These are phyloP conservation scores for Galleria mellonella DNA, from an alignment of 1,140 invertebrate species.

Conservation along the genomic window DNA sequence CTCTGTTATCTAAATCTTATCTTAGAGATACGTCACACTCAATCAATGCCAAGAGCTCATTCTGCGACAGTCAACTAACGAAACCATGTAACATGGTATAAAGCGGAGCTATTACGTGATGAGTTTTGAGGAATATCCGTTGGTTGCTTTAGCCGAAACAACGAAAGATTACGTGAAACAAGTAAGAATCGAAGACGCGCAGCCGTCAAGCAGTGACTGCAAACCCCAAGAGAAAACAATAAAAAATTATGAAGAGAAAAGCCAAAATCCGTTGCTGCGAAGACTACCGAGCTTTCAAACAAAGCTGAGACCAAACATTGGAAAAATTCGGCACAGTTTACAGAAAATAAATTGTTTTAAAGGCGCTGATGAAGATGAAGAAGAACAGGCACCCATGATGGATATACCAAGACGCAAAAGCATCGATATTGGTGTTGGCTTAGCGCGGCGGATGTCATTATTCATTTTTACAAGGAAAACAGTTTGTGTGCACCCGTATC, in stretches of 20 bases:
- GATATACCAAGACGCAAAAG: conserved; percentile 50
- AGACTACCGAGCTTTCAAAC: conserved; percentile 30
- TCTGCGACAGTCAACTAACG: conserved; percentile 13
- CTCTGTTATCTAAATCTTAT: conserved; percentile 62
- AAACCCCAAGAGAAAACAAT: conserved; percentile 6
- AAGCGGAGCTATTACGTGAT: conserved; percentile 33
- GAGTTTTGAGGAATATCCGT: conserved; percentile 40
- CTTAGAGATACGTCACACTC: conserved; percentile 46
- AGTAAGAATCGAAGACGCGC: conserved; percentile 3
- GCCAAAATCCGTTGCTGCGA: conserved; percentile 20
- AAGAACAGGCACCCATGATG: conserved; percentile 23
- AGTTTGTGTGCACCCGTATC: conserved; percentile 56
- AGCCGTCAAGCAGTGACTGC: neutral
- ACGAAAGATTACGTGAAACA: conserved; percentile 27
- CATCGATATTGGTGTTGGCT: conserved; percentile 48
- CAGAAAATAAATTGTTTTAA: conserved; percentile 48
- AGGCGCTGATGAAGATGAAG: conserved; percentile 31
- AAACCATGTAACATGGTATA: conserved; percentile 26
- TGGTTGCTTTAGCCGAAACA: conserved; percentile 36
- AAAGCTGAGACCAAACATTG: conserved; percentile 24
- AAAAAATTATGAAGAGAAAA: conserved; percentile 16
- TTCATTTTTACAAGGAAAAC: conserved; percentile 57
- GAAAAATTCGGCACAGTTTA: conserved; percentile 30
- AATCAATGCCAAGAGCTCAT: conserved; percentile 66
- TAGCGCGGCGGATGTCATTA: conserved; percentile 50